These are phyloP conservation scores for Hemicentrotus pulcherrimus DNA, from an alignment of 35 echinoderm and acorn worm species.

Conservation along the genomic window DNA sequence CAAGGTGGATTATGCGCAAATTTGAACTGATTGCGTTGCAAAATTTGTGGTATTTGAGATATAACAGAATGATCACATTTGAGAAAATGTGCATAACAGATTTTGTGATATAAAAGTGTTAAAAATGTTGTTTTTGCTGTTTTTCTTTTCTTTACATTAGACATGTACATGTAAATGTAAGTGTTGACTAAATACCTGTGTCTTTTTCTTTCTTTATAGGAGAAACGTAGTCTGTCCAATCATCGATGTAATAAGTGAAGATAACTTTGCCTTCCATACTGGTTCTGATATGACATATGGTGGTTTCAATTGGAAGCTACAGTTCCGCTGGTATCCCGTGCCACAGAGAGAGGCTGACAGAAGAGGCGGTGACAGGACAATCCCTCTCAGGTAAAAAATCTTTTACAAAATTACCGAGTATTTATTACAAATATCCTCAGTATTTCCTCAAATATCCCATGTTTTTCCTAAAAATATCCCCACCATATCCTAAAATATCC, in stretches of 20 bases:
- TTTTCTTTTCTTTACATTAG: no score
- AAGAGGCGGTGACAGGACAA: conserved; percentile 85
- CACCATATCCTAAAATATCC: no score
- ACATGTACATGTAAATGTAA: no score
- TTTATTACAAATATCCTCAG: not conserved
- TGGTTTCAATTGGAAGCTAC: conserved; percentile 98
- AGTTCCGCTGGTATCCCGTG: conserved; percentile 97
- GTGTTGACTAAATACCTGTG: not conserved
- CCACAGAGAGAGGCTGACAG: conserved; percentile 91
- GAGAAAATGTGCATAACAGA: no score
- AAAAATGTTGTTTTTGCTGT: no score
- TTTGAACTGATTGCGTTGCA: no score
- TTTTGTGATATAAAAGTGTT: no score
- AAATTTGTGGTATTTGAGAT: no score
- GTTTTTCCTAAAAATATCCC: no score
- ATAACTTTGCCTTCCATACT: conserved; percentile 97
- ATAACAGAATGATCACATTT: no score
- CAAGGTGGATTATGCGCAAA: no score
- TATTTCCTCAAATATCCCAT: not conserved
- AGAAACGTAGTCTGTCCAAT: conserved; percentile 90
- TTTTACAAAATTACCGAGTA: not conserved
- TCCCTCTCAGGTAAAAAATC: conserved; percentile 75
- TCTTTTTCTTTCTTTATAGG: conserved; percentile 52
- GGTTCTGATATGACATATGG: conserved; percentile 98
- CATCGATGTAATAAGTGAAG: conserved; percentile 97